A percentile compares a stretch with the other conserved stretches of the same genome.
phyloP scores from a whole-genome alignment of 2,113 vertebrate genomes.

The Pteruthius melanotis region DNA sequence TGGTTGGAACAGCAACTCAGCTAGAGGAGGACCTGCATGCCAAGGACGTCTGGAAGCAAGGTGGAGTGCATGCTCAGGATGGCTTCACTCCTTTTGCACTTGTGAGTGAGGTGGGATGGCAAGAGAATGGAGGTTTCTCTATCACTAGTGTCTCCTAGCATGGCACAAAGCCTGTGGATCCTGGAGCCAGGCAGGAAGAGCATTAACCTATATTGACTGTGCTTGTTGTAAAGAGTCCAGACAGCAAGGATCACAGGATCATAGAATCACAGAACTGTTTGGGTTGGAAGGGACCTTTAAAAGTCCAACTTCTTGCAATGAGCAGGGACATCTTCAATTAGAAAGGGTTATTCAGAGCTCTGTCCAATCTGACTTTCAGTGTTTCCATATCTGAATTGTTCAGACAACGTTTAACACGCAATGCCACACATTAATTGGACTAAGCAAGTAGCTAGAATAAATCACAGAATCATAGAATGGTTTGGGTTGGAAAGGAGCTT shows the following conservation, averaged over 20 bases:
- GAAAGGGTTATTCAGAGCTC: neutral
- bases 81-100: neutral
- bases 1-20: fast-evolving
- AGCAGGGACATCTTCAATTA: neutral
- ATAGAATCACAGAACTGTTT: neutral
- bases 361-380: fast-evolving
- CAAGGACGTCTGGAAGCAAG: fast-evolving
- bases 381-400: neutral
- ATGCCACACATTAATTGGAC: neutral
- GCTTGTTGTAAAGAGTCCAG: neutral
- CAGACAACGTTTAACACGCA: neutral
- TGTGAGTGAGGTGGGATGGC: neutral
- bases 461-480: neutral
- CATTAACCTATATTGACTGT: neutral
- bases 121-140: fast-evolving
- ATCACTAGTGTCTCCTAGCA: neutral
- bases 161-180: fast-evolving
- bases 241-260: neutral
- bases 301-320: neutral
- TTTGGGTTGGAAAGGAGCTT: neutral
- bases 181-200: neutral
- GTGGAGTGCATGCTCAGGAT: fast-evolving
- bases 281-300: neutral
- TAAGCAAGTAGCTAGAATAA: neutral
- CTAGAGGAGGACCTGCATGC: neutral